Base-by-base conservation (phyloP, 2,888 invertebrate species). In the Vandiemenella viatica region DNA sequence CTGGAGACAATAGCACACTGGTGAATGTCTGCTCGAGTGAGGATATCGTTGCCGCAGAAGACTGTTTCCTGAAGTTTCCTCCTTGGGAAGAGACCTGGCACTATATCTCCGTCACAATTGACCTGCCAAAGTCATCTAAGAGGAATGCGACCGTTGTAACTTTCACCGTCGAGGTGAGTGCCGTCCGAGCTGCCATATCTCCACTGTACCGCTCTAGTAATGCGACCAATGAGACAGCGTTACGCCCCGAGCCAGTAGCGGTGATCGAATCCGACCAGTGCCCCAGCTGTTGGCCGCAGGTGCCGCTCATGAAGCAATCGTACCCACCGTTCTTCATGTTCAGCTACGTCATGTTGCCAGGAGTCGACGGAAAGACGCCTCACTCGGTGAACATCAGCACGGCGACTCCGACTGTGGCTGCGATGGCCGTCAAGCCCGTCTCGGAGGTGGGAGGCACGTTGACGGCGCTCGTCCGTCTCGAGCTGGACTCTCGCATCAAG, bases 391-490 rank as follows among this genome's bases (percentile, higher is more conserved):
- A 85, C 60, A 61, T 88, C 41, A 79, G 80, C 8, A 77, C 76
- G 4, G 70, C 71, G 1, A 74, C 75, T 56, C 71, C 79, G 21
- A 75, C 76, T 38, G 72, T 79, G 1, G 69, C 88, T 46, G 75
- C 78, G 53, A 87, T 88, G 61, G 71, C 74, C 49, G 69, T 90
- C 10, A 76, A 79, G 32, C 74, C 80, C 50, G n/a, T n/a, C n/a
- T n/a, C n/a, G n/a, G n/a, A 90, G 59, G 79, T 83, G 23, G 91
- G 91, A 0, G 90, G 90, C 0, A 87, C 83, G 2, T 62, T 89
- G 17, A 74, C 77, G 1, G 73, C 86, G 55, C 80, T 81, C 45
- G 68, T 84, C 1, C 81, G 80, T 46, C 69, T 87, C 60, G 72
- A 80, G 57, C 76, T 75, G 63, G 75, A 70, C 56, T 58, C 70